Evolutionary conservation across 2,113 vertebrate genomes (phyloP).

Genomic region (Nibea coibor): DNA sequence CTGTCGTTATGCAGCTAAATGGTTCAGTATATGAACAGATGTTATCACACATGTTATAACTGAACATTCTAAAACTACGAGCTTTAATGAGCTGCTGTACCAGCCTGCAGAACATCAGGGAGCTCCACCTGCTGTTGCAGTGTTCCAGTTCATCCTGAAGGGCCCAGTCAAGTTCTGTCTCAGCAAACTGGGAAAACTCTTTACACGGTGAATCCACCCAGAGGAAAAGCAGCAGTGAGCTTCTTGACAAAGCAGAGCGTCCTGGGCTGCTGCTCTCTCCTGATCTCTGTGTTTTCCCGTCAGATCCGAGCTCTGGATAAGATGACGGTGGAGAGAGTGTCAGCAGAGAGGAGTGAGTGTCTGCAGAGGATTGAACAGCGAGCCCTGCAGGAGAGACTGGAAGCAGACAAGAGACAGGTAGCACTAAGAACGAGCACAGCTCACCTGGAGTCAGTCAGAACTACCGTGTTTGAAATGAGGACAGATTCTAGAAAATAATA

Average conservation of each 20-base stretch:
- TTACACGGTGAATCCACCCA: background rate
- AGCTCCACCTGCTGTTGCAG: background rate
- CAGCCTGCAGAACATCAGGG: background rate
- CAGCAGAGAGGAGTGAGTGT: constrained; percentile 91
- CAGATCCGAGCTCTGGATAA: constrained; percentile 94
- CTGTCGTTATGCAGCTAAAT: background rate
- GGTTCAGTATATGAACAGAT: background rate
- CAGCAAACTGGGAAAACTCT: background rate
- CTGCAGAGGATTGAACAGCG: constrained; percentile 91
- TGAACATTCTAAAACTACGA: background rate
- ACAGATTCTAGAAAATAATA: too few relatives aligned
- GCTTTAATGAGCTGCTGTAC: background rate
- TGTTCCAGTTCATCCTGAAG: too few relatives aligned
- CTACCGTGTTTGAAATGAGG: background rate
- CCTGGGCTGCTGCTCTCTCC: background rate
- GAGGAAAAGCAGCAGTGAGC: background rate
- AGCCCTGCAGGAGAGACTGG: constrained; percentile 81
- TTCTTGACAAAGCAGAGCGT: background rate
- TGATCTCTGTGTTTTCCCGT: background rate
- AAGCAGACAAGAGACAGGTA: constrained; percentile 93
- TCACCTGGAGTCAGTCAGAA: background rate
- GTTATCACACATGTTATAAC: background rate
- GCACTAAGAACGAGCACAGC: background rate
- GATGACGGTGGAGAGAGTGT: constrained; percentile 91
- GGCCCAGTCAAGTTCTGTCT: background rate